phyloP scores from a whole-genome alignment of 2,113 vertebrate species.

The Orthochromis malagaraziensis region DNA sequence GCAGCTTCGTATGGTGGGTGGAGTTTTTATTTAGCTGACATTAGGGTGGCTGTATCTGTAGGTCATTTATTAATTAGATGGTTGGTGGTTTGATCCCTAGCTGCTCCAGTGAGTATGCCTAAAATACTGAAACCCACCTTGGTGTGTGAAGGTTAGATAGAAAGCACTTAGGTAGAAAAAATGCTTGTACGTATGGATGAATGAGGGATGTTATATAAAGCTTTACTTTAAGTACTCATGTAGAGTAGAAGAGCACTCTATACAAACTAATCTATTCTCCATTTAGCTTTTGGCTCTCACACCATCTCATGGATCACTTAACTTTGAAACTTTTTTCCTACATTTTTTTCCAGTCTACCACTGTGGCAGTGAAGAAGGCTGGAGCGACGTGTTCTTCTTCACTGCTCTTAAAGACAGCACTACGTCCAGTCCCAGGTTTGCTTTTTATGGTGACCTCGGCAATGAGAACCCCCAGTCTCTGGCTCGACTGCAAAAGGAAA shows the following conservation, averaged over 20 bases:
- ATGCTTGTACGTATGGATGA: not conserved
- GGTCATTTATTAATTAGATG: rapidly evolving
- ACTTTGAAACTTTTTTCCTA: not conserved
- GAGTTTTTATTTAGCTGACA: not conserved
- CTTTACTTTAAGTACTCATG: not conserved
- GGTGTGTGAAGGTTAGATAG: not conserved
- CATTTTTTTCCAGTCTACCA: conserved; percentile 39
- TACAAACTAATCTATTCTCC: not conserved
- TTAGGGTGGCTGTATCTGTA: not conserved
- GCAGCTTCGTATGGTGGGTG: conserved; percentile 72
- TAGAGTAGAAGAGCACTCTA: not conserved
- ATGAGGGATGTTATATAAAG: not conserved
- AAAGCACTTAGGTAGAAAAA: not conserved
- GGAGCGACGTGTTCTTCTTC: conserved; percentile 80
- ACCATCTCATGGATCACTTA: not conserved
- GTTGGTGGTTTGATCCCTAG: not conserved
- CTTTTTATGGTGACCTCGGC: conserved; percentile 83
- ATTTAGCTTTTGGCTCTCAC: not conserved
- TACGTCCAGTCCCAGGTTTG: conserved; percentile 78
- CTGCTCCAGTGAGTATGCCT: not conserved
- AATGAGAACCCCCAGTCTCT: conserved; percentile 84
- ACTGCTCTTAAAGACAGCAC: conserved; percentile 67
- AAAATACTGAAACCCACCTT: not conserved
- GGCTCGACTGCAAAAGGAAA: conserved; percentile 77
- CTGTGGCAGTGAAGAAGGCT: conserved; percentile 77